Evolutionary conservation across 2,113 vertebrate species (phyloP).

Genomic region (Spizaetus ornatus): DNA sequence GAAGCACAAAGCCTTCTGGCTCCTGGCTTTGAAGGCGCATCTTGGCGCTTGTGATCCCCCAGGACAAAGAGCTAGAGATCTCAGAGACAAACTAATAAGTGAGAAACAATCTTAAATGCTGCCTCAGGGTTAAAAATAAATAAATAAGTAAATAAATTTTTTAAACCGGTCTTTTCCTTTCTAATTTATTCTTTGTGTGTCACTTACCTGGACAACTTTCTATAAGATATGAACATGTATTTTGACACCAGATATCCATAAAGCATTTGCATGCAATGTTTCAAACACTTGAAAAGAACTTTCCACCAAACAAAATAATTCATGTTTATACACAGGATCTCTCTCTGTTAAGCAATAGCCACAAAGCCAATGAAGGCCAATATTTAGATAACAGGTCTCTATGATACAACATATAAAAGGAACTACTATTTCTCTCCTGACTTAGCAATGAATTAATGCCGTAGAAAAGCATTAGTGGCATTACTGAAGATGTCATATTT

Average conservation of each 20-base stretch:
- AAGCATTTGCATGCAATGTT: background rate
- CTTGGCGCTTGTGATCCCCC: background rate
- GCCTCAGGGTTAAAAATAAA: background rate
- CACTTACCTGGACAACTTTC: background rate
- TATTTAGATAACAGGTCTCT: background rate
- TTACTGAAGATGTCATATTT: background rate
- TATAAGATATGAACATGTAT: accelerated
- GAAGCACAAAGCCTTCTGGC: background rate
- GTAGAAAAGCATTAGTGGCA: background rate
- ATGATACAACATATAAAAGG: background rate
- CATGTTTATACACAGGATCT: background rate
- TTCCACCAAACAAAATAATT: background rate
- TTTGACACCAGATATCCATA: background rate
- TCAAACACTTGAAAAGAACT: background rate
- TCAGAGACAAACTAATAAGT: background rate
- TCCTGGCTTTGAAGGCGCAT: background rate
- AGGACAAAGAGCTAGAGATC: background rate
- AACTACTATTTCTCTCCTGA: background rate
- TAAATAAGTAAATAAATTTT: too few species aligned
- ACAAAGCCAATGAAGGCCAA: background rate
- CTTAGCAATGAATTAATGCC: background rate
- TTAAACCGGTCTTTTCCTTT: background rate
- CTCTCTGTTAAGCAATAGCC: background rate
- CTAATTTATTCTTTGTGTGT: background rate
- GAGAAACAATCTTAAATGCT: background rate